phyloP scores from a whole-genome alignment of 2,113 vertebrate species.

The Theropithecus gelada region DNA sequence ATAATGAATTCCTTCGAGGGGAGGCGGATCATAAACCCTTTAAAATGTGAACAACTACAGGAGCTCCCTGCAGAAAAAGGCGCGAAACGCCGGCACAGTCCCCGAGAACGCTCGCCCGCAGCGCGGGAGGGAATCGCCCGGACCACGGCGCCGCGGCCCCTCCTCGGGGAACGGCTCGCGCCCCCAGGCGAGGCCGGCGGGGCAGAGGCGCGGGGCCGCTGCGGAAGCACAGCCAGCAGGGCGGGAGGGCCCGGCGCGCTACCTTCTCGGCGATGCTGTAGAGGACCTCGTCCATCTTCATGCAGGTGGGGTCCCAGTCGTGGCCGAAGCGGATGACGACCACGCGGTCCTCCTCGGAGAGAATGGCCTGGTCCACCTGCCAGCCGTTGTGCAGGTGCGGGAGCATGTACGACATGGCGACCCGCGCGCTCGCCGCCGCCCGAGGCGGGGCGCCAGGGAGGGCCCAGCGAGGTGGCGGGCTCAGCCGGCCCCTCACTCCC shows the following conservation, averaged over 20 bases:
- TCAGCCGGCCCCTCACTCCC: no score
- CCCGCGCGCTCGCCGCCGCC: no score
- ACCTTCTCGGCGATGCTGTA: slow-evolving; percentile 99
- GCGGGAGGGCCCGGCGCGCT: background rate
- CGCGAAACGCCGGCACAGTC: no score
- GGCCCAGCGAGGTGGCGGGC: no score
- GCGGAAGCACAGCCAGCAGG: no score
- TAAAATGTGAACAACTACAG: background rate
- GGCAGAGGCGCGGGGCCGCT: no score
- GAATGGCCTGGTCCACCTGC: slow-evolving; percentile 99
- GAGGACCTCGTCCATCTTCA: slow-evolving; percentile 99
- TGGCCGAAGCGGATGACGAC: slow-evolving; percentile 98
- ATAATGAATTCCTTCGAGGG: background rate
- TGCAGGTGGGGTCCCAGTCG: slow-evolving; percentile 99
- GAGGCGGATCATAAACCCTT: background rate
- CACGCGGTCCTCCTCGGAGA: slow-evolving; percentile 97
- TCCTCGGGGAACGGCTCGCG: no score
- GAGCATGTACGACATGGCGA: slow-evolving; percentile 97
- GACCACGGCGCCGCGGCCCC: no score
- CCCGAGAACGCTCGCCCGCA: no score
- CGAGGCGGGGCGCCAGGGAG: background rate
- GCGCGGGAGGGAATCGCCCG: no score
- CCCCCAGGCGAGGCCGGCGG: no score
- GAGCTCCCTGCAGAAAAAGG: background rate
- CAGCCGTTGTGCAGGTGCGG: slow-evolving; percentile 99